These are phyloP conservation scores for Serinus canaria DNA, from an alignment of 2,113 vertebrate species.

Conservation along the genomic window DNA sequence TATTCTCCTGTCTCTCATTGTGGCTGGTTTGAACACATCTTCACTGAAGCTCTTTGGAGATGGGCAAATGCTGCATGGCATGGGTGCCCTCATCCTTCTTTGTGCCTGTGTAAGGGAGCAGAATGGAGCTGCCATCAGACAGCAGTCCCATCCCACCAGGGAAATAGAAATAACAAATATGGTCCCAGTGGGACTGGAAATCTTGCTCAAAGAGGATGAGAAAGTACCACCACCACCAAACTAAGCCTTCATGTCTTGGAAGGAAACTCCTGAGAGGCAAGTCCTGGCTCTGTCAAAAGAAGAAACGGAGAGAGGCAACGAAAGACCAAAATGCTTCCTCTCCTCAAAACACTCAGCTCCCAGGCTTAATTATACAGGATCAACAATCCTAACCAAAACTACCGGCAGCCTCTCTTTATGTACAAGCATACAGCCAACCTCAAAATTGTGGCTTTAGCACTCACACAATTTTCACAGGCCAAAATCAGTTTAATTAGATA, in stretches of 20 bases:
- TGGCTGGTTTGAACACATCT: not conserved
- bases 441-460: not conserved
- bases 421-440: not conserved
- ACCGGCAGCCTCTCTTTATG: not conserved
- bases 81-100: rapidly evolving
- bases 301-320: not conserved
- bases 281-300: not conserved
- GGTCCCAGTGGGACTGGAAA: not conserved
- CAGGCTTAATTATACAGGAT: constrained; percentile 2
- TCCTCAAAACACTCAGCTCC: not conserved
- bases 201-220: not conserved
- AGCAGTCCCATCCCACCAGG: rapidly evolving
- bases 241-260: not conserved
- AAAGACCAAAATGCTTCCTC: not conserved
- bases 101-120: rapidly evolving
- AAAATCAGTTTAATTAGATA: not conserved
- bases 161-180: not conserved
- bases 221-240: not conserved
- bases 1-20: not conserved
- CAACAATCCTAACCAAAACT: constrained; percentile 19
- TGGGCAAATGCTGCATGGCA: not conserved
- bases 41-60: not conserved
- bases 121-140: not conserved
- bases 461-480: not conserved
- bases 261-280: not conserved